Base-by-base conservation (phyloP, 2,888 invertebrate genomes). In the Hartigia nigra region DNA sequence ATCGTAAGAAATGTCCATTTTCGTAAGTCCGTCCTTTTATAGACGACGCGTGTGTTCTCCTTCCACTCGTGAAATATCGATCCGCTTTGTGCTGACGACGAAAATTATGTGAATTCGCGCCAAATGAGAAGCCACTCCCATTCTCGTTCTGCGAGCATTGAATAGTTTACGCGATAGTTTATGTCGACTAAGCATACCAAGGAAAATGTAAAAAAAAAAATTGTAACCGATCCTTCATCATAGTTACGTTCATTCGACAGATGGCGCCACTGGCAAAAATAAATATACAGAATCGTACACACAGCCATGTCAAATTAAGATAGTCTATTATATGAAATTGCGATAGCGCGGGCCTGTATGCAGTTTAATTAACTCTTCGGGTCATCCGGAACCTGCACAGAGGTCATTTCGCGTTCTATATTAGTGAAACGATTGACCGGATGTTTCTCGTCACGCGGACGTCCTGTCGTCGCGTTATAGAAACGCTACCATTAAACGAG, bases 341-440 rank as follows among this genome's bases (percentile, higher is more conserved):
- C 14, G 39, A 39, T 2, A 39, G 23, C 39, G 39, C 39, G n/a
- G n/a, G n/a, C 39, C 39, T 39, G 39, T 39, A 39, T 14, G 39
- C 83, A 81, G 79, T 85, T 85, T 82, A 85, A 86, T 87, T 86
- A 83, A 81, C 80, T 82, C 80, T 69, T n/a, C 77, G n/a, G 79
- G 79, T 76, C 55, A 84, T 74, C 76, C 82, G 84, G 82, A 85
- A 85, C 82, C 80, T 83, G 81, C 76, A 83, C 81, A 81, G 76
- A 76, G 80, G 69, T 80, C 75, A 79, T 79, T 80, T 75, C 79
- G 78, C 79, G 79, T 81, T 77, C 84, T 74, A 80, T 78, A 81
- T 79, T 77, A 78, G 79, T n/a, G 69, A 37, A 75, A 82, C 85
- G 86, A 88, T 87, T 85, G 86, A 84, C 81, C 86, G 83, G 86